A percentile compares a stretch with the other conserved stretches of the same genome.
These are phyloP conservation scores for Xestia xanthographa DNA, from an alignment of 2,888 invertebrate species.

Conservation along the genomic window DNA sequence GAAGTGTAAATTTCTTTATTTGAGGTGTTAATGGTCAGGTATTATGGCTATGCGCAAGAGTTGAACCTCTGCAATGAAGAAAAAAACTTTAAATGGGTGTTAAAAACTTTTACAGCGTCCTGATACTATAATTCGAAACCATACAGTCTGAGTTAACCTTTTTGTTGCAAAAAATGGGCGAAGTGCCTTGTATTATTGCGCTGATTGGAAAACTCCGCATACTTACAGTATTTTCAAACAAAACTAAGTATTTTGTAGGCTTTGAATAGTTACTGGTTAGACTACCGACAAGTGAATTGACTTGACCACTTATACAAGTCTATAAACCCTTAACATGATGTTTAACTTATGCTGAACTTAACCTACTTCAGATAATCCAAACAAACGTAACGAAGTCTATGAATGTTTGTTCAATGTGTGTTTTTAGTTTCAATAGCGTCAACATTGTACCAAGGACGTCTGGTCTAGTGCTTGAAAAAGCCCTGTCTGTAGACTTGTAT, in stretches of 20 bases:
- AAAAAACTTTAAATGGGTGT: not conserved
- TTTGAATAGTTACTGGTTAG: not conserved
- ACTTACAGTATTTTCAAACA: not conserved
- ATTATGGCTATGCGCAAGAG: slow-evolving; percentile 17
- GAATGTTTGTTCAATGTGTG: slow-evolving; percentile 24
- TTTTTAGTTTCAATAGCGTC: slow-evolving; percentile 31
- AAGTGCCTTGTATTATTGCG: not conserved
- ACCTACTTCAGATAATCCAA: slow-evolving; percentile 40
- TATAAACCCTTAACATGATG: slow-evolving; percentile 30
- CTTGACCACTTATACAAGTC: slow-evolving; percentile 20
- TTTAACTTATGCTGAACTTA: slow-evolving; percentile 37
- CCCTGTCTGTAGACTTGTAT: slow-evolving; percentile 6
- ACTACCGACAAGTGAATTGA: slow-evolving; percentile 11
- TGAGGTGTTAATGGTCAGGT: slow-evolving; percentile 53
- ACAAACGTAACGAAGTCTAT: slow-evolving; percentile 24
- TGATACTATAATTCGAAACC: slow-evolving; percentile 10
- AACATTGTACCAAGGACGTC: slow-evolving; percentile 23
- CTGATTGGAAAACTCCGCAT: not conserved
- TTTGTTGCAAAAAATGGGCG: not conserved
- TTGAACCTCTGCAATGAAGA: slow-evolving; percentile 9
- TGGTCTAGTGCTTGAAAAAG: slow-evolving; percentile 1
- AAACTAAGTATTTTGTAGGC: slow-evolving; percentile 14
- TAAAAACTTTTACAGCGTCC: slow-evolving; percentile 25
- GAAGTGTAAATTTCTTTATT: slow-evolving; percentile 57
- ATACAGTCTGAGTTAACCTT: not conserved